Percentiles rank a stretch among this genome's conserved stretches.
Evolutionary conservation across 2,888 invertebrate species (phyloP).

Genomic region (Eumerus sabulonum): DNA sequence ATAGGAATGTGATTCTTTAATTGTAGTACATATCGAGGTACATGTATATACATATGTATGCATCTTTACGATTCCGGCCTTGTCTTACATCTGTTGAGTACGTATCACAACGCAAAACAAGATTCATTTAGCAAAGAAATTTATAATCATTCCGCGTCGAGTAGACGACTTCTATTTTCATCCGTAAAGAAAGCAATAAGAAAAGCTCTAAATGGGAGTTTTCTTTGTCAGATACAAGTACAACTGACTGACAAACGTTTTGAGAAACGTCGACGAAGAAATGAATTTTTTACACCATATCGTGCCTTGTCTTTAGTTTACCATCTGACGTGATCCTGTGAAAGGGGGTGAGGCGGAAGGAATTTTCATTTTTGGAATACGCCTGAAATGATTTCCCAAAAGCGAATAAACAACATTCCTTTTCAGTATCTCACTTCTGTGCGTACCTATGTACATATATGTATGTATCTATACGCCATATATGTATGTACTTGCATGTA

Average conservation of each 20-base stretch:
- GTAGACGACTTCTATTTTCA: too few relatives aligned
- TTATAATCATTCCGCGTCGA: constrained; percentile 29
- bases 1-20: constrained; percentile 35
- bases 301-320: not conserved
- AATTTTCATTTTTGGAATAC: constrained; percentile 38
- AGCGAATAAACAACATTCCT: constrained; percentile 34
- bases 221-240: constrained; percentile 7
- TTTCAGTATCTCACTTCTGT: too few relatives aligned
- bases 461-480: too few relatives aligned
- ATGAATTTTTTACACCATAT: not conserved
- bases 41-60: not conserved
- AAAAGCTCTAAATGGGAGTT: constrained; percentile 1
- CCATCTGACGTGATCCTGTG: not conserved
- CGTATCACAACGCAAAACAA: constrained; percentile 20
- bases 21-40: not conserved
- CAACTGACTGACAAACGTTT: constrained; percentile 2
- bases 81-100: not conserved
- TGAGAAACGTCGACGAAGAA: constrained; percentile 20
- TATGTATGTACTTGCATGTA: too few relatives aligned
- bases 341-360: not conserved
- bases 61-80: too few relatives aligned
- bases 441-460: too few relatives aligned
- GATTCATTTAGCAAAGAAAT: constrained; percentile 19
- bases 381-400: constrained; percentile 34
- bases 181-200: too few relatives aligned